Percentiles rank a stretch among this genome's conserved stretches.
phyloP scores from a whole-genome alignment of 1,140 invertebrate genomes.

The Pogonomyrmex californicus region DNA sequence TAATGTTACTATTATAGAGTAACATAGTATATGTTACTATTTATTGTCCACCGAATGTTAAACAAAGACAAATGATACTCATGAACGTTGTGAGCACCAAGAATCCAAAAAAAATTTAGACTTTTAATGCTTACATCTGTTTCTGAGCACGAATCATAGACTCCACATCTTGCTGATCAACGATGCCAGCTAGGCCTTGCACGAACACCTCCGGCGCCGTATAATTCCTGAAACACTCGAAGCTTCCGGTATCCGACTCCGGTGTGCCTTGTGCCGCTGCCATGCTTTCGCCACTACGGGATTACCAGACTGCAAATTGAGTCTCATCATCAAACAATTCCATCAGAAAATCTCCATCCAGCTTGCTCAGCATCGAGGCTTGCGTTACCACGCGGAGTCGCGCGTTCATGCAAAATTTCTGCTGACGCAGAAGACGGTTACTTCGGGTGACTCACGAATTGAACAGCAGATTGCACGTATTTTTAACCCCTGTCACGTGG shows the following conservation, averaged over 20 bases:
- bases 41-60: too few relatives aligned
- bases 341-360: not conserved
- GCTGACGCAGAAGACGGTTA: too few relatives aligned
- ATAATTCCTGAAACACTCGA: conserved; percentile 96
- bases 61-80: too few relatives aligned
- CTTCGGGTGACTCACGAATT: not conserved
- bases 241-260: conserved; percentile 90
- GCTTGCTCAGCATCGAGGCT: not conserved
- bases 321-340: conserved; percentile 27
- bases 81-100: not conserved
- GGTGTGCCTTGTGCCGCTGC: conserved; percentile 87
- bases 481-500: not conserved
- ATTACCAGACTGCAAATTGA: not conserved
- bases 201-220: conserved; percentile 96
- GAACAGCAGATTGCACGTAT: not conserved
- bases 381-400: not conserved
- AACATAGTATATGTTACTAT: too few relatives aligned
- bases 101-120: not conserved
- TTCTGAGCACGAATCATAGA: conserved; percentile 96
- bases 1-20: too few relatives aligned
- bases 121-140: conserved; percentile 91
- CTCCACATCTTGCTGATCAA: conserved; percentile 96
- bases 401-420: not conserved
- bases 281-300: conserved; percentile 70
- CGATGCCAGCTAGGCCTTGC: conserved; percentile 95